Evolutionary conservation across 35 echinoderm and acorn worm species (phyloP), one percentile per base, ranked within the genome.

Genomic region (Holothuria glaberrima): DNA sequence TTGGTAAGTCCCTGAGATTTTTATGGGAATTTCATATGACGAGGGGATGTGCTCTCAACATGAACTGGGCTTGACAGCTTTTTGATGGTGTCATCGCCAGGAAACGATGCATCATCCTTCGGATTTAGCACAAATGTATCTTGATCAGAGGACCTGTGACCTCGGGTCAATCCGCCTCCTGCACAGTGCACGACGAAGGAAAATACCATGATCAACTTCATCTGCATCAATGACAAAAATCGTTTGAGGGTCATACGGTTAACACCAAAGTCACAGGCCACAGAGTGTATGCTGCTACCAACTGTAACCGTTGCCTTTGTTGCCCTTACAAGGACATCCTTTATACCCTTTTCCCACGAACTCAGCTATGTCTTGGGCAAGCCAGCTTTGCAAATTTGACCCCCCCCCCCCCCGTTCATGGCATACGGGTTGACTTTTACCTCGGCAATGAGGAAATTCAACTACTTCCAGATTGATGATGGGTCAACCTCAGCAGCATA

Each of bases 51-150:
- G 20, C 41, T 91, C n/a, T 60, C 89, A 84, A 21, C 79, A 68
- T 33, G 20, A 25, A 64, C n/a, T 71, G 89, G 72, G 32, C 77
- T 71, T 71, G 79, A 59, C 38, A 91, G 28, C 48, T 91, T 91
- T 38, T 70, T 83, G 50, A 91, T 91, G 50, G 84, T 91, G 31
- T 84, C 89, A 46, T 91, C 63, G 13, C 80, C 19, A 32, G 63
- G 58, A 27, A 71, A 91, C 52, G 72, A 46, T 84, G 78, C 77
- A 45, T 83, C 89, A 91, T 91, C 75, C 26, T 91, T 60, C 30
- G 89, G 57, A 72, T 91, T 69, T 80, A 91, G 58, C 41, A 84
- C 90, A 71, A 91, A 91, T 18, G 22, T 91, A 56, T 48, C 21
- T 14, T 65, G 22, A 52, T 85, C 80, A 36, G 20, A 25, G 69